Evolutionary conservation across 2,888 invertebrate species (phyloP).

Genomic region (Lochmaea capreae): DNA sequence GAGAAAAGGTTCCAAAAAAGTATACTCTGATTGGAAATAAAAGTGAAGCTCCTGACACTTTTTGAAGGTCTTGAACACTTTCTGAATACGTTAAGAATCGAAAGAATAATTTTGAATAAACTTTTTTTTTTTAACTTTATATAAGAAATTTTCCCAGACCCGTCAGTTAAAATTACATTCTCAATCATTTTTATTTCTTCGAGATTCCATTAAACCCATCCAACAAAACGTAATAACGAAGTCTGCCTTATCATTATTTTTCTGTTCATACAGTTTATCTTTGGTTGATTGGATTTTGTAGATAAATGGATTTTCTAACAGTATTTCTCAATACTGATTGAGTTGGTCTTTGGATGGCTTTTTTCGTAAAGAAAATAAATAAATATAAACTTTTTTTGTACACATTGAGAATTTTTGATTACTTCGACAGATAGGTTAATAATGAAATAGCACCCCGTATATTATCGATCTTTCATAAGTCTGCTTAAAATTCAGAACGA

Average conservation of each 20-base stretch:
- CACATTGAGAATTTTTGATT: not conserved
- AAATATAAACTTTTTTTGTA: constrained; percentile 2
- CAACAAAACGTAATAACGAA: constrained; percentile 27
- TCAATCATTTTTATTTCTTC: constrained; percentile 11
- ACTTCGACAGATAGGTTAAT: not conserved
- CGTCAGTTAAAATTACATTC: constrained; percentile 14
- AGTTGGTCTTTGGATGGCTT: constrained; percentile 9
- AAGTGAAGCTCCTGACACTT: too few species aligned
- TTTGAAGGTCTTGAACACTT: too few species aligned
- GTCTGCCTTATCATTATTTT: constrained; percentile 27
- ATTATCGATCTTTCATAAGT: not conserved
- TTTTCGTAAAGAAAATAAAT: not conserved
- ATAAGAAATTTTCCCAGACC: not conserved
- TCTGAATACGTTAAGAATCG: too few species aligned
- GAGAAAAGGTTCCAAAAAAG: too few species aligned
- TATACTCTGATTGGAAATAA: too few species aligned
- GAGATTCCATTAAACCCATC: constrained; percentile 10
- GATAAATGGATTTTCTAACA: constrained; percentile 18
- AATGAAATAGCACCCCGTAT: too few species aligned
- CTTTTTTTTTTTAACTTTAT: not conserved
- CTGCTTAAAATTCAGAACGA: not conserved
- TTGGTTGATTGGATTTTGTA: constrained; percentile 27
- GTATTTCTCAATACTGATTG: constrained; percentile 15
- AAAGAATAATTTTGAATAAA: not conserved
- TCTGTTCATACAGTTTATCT: constrained; percentile 25